A percentile compares a stretch with the other conserved stretches of the same genome.
Evolutionary conservation across 2,797 vertebrate species (phyloP).

Genomic region (Diceros bicornis): DNA sequence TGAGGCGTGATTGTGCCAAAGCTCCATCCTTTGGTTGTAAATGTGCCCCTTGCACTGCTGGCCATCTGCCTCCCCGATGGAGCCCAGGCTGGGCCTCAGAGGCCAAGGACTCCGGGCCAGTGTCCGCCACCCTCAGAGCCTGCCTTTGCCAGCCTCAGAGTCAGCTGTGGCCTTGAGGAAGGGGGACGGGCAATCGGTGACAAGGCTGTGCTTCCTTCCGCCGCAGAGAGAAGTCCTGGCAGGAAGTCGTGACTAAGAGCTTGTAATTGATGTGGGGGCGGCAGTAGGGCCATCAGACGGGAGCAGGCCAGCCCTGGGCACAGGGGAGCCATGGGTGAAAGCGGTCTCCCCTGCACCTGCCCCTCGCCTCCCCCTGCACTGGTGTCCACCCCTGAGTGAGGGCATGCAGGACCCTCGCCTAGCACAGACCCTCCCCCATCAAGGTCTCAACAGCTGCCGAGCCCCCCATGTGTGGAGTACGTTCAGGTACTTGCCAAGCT

Average conservation of each 20-base stretch:
- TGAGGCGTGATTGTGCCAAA: rapidly evolving
- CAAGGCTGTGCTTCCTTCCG: slow-evolving; percentile 37
- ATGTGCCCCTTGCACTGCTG: no score
- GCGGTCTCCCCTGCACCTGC: neutral
- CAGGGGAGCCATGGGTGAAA: neutral
- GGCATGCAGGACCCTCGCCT: neutral
- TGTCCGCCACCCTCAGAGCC: rapidly evolving
- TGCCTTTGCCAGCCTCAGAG: rapidly evolving
- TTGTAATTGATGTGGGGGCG: slow-evolving; percentile 54
- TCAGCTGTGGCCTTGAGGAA: rapidly evolving
- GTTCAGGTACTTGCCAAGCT: neutral
- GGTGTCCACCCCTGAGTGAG: no score
- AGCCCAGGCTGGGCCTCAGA: neutral
- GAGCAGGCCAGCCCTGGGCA: neutral
- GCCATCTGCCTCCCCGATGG: neutral
- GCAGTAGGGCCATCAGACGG: neutral
- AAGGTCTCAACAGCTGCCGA: rapidly evolving
- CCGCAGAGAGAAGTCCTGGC: neutral
- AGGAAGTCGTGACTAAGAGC: slow-evolving; percentile 60
- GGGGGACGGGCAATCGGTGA: neutral
- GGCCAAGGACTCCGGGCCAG: rapidly evolving
- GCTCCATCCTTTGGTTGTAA: no score
- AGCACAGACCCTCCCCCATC: no score
- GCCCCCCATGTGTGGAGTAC: neutral
- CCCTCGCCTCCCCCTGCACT: neutral